Conservation (phyloP, 2,797 vertebrate genomes). For the Tympanoctomys barrerae region DNA sequence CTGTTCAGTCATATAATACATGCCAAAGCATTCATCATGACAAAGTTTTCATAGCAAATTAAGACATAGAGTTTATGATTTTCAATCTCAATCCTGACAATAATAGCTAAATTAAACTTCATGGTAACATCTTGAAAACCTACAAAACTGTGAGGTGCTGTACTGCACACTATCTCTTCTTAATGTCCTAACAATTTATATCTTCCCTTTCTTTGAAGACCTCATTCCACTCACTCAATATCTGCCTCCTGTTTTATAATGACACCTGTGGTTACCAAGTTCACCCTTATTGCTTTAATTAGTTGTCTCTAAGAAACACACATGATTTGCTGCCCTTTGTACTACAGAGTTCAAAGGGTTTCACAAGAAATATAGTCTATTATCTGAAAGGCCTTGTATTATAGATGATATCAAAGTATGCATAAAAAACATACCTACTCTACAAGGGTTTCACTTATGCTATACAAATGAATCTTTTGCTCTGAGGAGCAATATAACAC, state of each 20-base stretch:
- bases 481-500: not conserved
- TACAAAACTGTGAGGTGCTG: not conserved
- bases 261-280: not conserved
- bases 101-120: constrained; percentile 2
- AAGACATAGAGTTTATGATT: not conserved
- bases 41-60: not conserved
- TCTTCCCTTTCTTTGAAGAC: not conserved
- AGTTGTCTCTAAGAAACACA: not conserved
- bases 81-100: constrained; percentile 19
- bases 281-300: not conserved
- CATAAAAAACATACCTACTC: not conserved
- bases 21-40: not conserved
- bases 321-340: not conserved
- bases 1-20: not conserved
- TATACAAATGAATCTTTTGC: not conserved
- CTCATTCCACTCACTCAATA: not conserved
- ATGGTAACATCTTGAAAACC: not conserved
- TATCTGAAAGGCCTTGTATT: not conserved
- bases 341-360: not conserved
- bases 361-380: not conserved
- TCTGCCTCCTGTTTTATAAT: not conserved
- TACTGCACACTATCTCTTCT: not conserved
- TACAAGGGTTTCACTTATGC: not conserved
- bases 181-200: not conserved
- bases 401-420: not conserved